Conservation (phyloP, 1,140 invertebrate genomes). For the Brachystomella parvula region DNA sequence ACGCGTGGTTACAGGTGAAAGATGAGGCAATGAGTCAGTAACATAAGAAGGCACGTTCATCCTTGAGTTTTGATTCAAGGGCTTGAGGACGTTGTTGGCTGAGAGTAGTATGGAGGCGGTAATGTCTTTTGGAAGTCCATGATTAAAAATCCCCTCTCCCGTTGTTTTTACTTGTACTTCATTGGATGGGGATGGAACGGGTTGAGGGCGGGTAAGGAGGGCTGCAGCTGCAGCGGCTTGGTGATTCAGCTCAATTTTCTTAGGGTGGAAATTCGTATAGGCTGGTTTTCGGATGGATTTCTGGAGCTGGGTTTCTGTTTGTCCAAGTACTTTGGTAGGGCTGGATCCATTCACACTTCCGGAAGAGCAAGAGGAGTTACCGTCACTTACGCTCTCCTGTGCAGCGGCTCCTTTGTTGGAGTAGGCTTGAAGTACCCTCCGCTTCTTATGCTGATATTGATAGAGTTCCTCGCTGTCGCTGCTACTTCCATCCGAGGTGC, state of each 20-base stretch:
- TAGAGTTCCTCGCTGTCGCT: constrained; percentile 38
- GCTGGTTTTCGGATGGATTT: not conserved
- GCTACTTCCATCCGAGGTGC: constrained; percentile 40
- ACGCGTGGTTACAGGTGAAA: constrained; percentile 9
- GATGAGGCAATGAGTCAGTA: not conserved
- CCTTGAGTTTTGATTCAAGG: not conserved
- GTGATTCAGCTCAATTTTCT: not conserved
- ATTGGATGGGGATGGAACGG: constrained; percentile 2
- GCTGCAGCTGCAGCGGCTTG: too few species aligned
- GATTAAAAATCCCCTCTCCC: not conserved
- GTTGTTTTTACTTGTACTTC: not conserved
- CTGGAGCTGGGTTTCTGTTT: not conserved
- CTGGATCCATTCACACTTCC: constrained; percentile 19
- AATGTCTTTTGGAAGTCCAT: not conserved
- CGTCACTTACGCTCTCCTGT: constrained; percentile 24
- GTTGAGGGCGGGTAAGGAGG: not conserved
- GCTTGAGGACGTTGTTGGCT: not conserved
- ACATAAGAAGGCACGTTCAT: not conserved
- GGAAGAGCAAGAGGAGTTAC: constrained; percentile 19
- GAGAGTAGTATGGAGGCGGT: not conserved
- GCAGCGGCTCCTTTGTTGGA: constrained; percentile 9
- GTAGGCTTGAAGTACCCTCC: constrained; percentile 32
- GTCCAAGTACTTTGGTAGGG: constrained; percentile 20
- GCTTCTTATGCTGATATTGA: constrained; percentile 35
- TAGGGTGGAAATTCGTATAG: not conserved